phyloP scores from a whole-genome alignment of 2,113 vertebrate species.

The Callorhinus ursinus region DNA sequence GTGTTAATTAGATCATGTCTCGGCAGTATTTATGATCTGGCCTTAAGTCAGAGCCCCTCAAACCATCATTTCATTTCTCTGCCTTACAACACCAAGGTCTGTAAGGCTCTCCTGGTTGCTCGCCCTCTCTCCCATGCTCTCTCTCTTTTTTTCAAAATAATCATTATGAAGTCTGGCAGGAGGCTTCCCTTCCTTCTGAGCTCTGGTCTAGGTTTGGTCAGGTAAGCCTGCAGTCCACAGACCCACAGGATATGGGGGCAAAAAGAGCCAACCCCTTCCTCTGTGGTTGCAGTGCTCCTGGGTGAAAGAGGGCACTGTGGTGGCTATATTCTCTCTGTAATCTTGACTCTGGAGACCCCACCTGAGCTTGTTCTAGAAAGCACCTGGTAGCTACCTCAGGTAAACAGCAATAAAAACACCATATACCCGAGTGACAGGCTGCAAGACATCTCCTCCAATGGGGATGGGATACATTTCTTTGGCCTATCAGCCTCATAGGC shows the following conservation, averaged over 20 bases:
- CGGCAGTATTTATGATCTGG: not conserved
- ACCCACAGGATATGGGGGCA: rapidly evolving
- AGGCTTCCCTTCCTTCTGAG: not conserved
- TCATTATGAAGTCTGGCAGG: not conserved
- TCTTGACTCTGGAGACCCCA: not conserved
- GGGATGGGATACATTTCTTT: rapidly evolving
- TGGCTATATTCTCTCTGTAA: not conserved
- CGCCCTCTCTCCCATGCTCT: too few species aligned
- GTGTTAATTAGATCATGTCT: not conserved
- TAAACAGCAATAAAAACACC: not conserved
- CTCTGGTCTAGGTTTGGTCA: not conserved
- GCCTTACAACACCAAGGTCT: not conserved
- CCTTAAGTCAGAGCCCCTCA: not conserved
- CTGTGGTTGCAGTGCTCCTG: not conserved
- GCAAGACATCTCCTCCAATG: not conserved
- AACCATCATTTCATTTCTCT: not conserved
- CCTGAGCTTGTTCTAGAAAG: not conserved
- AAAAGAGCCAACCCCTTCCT: not conserved
- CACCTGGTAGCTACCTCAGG: not conserved
- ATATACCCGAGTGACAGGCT: rapidly evolving
- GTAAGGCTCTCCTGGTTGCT: not conserved
- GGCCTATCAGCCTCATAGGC: not conserved
- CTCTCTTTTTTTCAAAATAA: not conserved
- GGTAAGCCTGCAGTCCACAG: not conserved
- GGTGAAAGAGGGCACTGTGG: not conserved